Evolutionary conservation across 2,888 invertebrate genomes (phyloP), one percentile per base, ranked within the genome.

Genomic region (Allolobophora icterica): DNA sequence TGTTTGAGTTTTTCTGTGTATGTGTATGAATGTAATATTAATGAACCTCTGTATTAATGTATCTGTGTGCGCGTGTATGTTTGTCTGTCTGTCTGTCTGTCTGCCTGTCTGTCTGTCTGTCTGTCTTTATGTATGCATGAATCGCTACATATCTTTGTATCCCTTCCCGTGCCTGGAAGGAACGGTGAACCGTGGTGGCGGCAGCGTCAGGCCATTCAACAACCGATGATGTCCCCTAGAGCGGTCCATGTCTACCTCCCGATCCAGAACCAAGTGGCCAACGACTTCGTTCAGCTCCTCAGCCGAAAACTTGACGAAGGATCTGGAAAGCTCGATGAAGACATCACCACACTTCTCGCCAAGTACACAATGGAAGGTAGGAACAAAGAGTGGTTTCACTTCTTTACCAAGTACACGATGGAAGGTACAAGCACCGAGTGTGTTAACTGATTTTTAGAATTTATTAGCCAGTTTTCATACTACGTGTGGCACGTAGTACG

Each of bases 341-440:
- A 96, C 93, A 92, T 96, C 33, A 83, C 92, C 6, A 91, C 91
- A 1, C 90, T 93, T 17, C 90, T 94, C 8, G 91, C 92, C 90
- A 94, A 92, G 92, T 94, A 93, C 89, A 93, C 94, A 11, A 93
- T 93, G 71, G 71, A 71, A n/a, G 71, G 71, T 71, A 71, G 17
- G 71, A 71, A 13, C 11, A n/a, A n/a, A n/a, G n/a, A n/a, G n/a
- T 45, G 45, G 45, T 5, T 3, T 38, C 8, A 38, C 38, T 38
- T 3, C 38, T 38, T 94, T 3, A 92, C 92, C 90, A 94, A 92
- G 92, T 94, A 93, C 89, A 93, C 94, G 15, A 93, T 93, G n/a
- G 71, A 71, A n/a, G 71, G 71, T 71, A n/a, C 1, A n/a, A 71
- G 8, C 17, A 17, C n/a, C 42, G 42, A 42, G 42, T n/a, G n/a